Evolutionary conservation across 64 coral and sea anemone genomes (phyloP).

Genomic region (Hydrozoanthus tunicans): DNA sequence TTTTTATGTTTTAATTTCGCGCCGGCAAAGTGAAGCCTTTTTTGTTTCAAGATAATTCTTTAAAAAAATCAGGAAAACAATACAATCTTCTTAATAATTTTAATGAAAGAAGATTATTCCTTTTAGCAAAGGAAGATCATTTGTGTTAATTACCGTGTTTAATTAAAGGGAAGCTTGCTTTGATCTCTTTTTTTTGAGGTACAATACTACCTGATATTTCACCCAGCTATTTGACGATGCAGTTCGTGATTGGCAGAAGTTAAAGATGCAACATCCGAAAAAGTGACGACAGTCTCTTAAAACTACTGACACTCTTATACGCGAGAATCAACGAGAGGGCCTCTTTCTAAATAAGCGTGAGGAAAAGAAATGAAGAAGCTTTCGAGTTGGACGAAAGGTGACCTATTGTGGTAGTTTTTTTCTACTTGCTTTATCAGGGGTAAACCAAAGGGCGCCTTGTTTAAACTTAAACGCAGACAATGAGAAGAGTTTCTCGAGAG

Average conservation of each 20-base stretch:
- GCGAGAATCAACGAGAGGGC: too few species aligned
- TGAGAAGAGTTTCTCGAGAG: too few species aligned
- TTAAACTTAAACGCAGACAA: too few species aligned
- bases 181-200: background rate
- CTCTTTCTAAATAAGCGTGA: too few species aligned
- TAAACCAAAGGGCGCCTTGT: too few species aligned
- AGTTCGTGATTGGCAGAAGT: slow-evolving; percentile 22
- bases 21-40: background rate
- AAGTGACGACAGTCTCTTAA: background rate
- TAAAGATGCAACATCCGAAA: background rate
- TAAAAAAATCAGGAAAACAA: background rate
- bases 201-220: slow-evolving; percentile 3
- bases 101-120: slow-evolving; percentile 23
- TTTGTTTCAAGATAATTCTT: background rate
- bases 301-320: background rate
- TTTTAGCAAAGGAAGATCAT: slow-evolving; percentile 39
- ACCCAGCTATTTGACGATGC: slow-evolving; percentile 7
- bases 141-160: slow-evolving; percentile 45
- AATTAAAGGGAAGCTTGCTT: slow-evolving; percentile 34
- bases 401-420: too few species aligned
- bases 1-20: background rate
- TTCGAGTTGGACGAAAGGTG: too few species aligned
- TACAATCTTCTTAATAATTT: slow-evolving; percentile 12
- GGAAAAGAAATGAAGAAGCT: too few species aligned
- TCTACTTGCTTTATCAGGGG: too few species aligned